Evolutionary conservation across 2,113 vertebrate genomes (phyloP).

Genomic region (cattle (Bos taurus)): DNA sequence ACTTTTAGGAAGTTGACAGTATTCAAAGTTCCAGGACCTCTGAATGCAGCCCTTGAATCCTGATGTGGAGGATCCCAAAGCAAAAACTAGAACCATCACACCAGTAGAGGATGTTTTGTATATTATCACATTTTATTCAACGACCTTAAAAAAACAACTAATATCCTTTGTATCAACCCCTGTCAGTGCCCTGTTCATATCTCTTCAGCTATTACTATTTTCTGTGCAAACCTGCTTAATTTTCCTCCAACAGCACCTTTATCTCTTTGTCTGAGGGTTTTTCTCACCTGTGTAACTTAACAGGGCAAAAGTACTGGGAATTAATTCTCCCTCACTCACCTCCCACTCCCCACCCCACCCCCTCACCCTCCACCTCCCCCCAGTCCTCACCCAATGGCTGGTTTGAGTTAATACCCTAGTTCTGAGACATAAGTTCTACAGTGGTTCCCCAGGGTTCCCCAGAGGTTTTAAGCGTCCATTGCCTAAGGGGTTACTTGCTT

Average conservation of each 20-base stretch:
- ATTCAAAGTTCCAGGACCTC: background rate
- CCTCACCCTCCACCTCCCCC: rapidly evolving
- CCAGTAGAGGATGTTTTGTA: background rate
- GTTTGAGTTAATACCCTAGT: background rate
- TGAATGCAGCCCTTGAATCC: background rate
- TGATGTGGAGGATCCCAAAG: background rate
- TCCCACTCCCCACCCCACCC: background rate
- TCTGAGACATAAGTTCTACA: background rate
- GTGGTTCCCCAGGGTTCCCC: background rate
- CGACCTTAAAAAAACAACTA: background rate
- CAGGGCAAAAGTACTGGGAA: background rate
- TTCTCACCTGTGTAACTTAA: background rate
- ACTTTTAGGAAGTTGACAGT: background rate
- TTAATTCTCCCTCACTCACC: background rate
- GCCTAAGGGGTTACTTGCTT: background rate
- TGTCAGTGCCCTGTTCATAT: background rate
- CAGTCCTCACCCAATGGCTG: background rate
- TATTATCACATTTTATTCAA: background rate
- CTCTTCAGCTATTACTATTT: background rate
- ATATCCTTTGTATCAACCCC: background rate
- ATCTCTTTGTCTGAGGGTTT: background rate
- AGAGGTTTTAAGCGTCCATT: background rate
- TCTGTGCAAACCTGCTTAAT: background rate
- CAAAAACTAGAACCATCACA: background rate
- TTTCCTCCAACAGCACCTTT: background rate